Evolutionary conservation across 2,113 vertebrate species (phyloP).

Genomic region (Mirza zaza): DNA sequence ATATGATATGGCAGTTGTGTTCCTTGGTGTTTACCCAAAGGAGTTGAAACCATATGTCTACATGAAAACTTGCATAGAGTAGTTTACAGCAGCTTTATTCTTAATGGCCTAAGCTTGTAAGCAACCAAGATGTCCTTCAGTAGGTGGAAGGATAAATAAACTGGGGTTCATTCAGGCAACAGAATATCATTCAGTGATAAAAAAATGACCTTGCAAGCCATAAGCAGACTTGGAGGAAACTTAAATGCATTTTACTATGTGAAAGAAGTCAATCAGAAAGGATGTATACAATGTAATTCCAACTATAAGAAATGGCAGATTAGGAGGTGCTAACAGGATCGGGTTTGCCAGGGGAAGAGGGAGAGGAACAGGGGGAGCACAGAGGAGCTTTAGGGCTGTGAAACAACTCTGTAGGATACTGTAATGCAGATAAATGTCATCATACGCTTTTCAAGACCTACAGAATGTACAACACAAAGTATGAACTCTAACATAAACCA

Average conservation of each 20-base stretch:
- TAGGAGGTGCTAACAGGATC: neutral
- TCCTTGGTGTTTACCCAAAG: neutral
- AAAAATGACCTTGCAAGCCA: neutral
- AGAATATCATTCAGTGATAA: neutral
- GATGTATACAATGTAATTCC: neutral
- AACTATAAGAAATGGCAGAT: neutral
- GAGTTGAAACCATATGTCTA: neutral
- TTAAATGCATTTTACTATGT: neutral
- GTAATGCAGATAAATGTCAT: neutral
- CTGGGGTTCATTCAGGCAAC: neutral
- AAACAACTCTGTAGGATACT: neutral
- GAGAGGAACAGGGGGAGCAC: neutral
- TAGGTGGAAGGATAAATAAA: neutral
- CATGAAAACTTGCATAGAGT: neutral
- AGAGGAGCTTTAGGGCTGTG: neutral
- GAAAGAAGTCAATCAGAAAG: neutral
- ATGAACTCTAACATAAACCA: neutral
- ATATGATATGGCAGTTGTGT: neutral
- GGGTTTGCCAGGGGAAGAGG: neutral
- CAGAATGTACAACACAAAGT: neutral
- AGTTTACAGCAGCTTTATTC: neutral
- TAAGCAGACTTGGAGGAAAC: neutral
- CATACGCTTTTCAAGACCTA: neutral
- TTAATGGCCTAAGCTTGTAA: neutral
- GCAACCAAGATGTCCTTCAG: neutral